Percentiles rank a stretch among this genome's conserved stretches.
These are phyloP conservation scores for Drosophila mettleri DNA, from an alignment of 2,888 invertebrate species.

Conservation along the genomic window DNA sequence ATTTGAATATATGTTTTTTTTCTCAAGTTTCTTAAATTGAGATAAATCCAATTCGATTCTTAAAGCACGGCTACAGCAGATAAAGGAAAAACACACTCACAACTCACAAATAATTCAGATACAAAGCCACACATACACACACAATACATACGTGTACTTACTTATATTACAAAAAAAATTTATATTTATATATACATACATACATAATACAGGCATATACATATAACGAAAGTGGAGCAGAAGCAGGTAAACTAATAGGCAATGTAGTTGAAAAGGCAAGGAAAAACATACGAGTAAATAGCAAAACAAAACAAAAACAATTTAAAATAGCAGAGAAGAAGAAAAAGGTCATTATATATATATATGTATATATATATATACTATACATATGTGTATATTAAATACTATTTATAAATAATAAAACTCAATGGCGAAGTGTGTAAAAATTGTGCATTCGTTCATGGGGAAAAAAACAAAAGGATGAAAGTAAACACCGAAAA, in stretches of 20 bases:
- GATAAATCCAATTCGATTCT: slow-evolving; percentile 12
- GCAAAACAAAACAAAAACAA: slow-evolving; percentile 53
- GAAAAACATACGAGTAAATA: slow-evolving; percentile 41
- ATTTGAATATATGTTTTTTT: neutral
- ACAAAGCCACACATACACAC: slow-evolving; percentile 11
- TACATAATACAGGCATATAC: slow-evolving; percentile 57
- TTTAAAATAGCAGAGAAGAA: slow-evolving; percentile 75
- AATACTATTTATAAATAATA: slow-evolving; percentile 80
- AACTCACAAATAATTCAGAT: slow-evolving; percentile 1
- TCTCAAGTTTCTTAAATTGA: slow-evolving; percentile 10
- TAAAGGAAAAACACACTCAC: slow-evolving; percentile 14
- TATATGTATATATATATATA: slow-evolving; percentile 56
- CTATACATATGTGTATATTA: slow-evolving; percentile 79
- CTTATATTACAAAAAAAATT: slow-evolving; percentile 38
- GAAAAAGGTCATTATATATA: slow-evolving; percentile 66
- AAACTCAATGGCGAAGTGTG: slow-evolving; percentile 77
- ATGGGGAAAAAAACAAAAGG: slow-evolving; percentile 77
- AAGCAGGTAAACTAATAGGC: slow-evolving; percentile 65
- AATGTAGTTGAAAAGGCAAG: slow-evolving; percentile 63
- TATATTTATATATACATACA: slow-evolving; percentile 52
- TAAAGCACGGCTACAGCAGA: slow-evolving; percentile 26
- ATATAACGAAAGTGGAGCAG: slow-evolving; percentile 46
- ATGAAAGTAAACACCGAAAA: slow-evolving; percentile 84
- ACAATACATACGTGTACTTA: slow-evolving; percentile 37
- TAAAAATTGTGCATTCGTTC: slow-evolving; percentile 80